Evolutionary conservation across 2,888 invertebrate species (phyloP).

Genomic region (Erebia palarica): DNA sequence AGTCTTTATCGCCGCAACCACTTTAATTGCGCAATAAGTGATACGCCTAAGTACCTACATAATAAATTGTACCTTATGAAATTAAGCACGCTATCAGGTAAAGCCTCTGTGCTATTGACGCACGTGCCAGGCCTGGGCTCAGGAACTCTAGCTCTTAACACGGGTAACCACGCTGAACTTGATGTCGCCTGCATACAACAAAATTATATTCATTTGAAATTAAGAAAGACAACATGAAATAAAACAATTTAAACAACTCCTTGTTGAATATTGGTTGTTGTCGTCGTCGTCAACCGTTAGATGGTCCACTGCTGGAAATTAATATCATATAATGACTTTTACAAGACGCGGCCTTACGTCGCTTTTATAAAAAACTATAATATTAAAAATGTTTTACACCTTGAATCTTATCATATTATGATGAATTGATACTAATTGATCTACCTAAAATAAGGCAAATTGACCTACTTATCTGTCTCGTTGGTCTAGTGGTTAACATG

Average conservation of each 20-base stretch:
- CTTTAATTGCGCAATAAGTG: neutral
- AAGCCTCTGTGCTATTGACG: conserved; percentile 84
- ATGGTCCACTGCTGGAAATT: too few species aligned
- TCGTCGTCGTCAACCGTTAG: too few species aligned
- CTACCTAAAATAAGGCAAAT: neutral
- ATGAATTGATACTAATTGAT: neutral
- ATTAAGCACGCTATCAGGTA: conserved; percentile 85
- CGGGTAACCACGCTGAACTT: conserved; percentile 86
- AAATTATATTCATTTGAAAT: conserved; percentile 1
- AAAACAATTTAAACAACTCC: too few species aligned
- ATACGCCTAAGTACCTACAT: neutral
- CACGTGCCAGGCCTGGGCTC: conserved; percentile 86
- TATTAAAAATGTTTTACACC: too few species aligned
- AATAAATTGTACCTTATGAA: conserved; percentile 82
- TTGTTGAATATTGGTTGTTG: too few species aligned
- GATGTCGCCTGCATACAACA: conserved; percentile 76
- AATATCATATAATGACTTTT: too few species aligned
- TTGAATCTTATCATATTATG: neutral
- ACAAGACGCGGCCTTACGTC: too few species aligned
- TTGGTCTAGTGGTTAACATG: too few species aligned
- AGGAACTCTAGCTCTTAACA: conserved; percentile 84
- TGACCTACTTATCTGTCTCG: too few species aligned
- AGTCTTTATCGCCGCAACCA: neutral
- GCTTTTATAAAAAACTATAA: too few species aligned
- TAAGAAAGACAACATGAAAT: conserved; percentile 27